phyloP scores from a whole-genome alignment of 1,140 invertebrate species.

The Heterodera carotae region DNA sequence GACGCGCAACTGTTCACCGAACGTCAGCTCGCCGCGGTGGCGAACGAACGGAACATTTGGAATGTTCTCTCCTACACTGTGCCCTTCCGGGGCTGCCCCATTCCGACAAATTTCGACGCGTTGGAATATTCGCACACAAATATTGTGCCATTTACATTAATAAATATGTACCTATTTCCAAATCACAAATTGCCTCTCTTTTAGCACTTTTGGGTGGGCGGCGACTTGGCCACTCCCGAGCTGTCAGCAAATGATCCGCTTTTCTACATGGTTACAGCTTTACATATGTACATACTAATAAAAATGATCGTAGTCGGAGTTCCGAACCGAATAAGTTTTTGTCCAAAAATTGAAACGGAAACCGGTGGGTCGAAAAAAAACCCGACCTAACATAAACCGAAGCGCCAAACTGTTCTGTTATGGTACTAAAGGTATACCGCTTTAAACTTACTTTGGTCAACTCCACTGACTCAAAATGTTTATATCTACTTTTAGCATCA shows the following conservation, averaged over 20 bases:
- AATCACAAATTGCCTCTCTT: slow-evolving; percentile 8
- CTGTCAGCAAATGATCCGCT: slow-evolving; percentile 43
- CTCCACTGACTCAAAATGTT: too few relatives aligned
- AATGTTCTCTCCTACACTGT: slow-evolving; percentile 64
- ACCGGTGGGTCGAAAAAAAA: too few relatives aligned
- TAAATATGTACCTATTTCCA: slow-evolving; percentile 16
- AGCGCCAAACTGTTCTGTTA: too few relatives aligned
- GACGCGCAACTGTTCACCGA: slow-evolving; percentile 44
- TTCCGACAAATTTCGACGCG: slow-evolving; percentile 58
- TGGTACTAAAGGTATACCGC: too few relatives aligned
- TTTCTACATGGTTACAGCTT: slow-evolving; percentile 40
- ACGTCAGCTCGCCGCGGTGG: slow-evolving; percentile 53
- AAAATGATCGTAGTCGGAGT: too few relatives aligned
- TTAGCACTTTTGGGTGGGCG: slow-evolving; percentile 63
- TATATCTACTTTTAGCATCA: slow-evolving; percentile 68
- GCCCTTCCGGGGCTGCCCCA: slow-evolving; percentile 55
- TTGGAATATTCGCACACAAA: slow-evolving; percentile 63
- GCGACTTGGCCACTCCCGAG: slow-evolving; percentile 54
- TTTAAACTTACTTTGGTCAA: too few relatives aligned
- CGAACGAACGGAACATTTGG: slow-evolving; percentile 62
- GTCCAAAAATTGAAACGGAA: too few relatives aligned
- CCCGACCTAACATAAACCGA: too few relatives aligned
- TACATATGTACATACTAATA: too few relatives aligned
- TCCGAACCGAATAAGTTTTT: too few relatives aligned
- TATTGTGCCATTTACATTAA: slow-evolving; percentile 42